phyloP scores from a whole-genome alignment of 2,888 invertebrate genomes.

The Azorinus chamasolen region DNA sequence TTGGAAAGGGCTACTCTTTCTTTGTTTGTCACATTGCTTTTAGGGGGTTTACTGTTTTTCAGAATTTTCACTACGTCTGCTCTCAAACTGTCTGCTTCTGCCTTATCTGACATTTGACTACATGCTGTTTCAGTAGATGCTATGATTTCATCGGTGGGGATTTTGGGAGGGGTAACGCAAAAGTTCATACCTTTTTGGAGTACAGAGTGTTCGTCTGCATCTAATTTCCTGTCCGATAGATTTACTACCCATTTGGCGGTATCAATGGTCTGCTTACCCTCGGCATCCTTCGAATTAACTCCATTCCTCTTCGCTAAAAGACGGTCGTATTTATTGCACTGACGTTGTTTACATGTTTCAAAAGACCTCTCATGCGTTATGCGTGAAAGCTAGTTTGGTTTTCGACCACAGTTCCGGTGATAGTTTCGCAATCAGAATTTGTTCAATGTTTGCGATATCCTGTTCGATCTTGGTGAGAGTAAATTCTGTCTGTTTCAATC shows the following conservation, averaged over 20 bases:
- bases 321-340: background rate
- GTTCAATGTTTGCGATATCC: too few species aligned
- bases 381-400: background rate
- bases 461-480: too few species aligned
- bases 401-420: slow-evolving; percentile 1
- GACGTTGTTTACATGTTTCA: slow-evolving; percentile 9
- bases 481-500: too few species aligned
- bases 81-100: slow-evolving; percentile 2
- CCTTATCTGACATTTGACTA: background rate
- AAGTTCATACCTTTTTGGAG: slow-evolving; percentile 7
- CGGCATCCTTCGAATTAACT: background rate
- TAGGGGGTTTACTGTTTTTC: background rate
- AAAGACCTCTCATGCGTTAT: background rate
- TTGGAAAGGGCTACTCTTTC: too few species aligned
- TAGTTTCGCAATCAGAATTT: background rate
- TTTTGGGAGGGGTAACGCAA: slow-evolving; percentile 10
- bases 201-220: background rate
- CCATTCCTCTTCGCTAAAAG: slow-evolving; percentile 7
- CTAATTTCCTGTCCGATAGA: background rate
- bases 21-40: too few species aligned
- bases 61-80: slow-evolving; percentile 7
- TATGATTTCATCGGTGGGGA: slow-evolving; percentile 1
- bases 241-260: slow-evolving; percentile 11
- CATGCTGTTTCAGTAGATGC: background rate
- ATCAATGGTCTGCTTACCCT: background rate